Evolutionary conservation across 2,113 vertebrate genomes (phyloP).

Genomic region (Cephalopterus ornatus): DNA sequence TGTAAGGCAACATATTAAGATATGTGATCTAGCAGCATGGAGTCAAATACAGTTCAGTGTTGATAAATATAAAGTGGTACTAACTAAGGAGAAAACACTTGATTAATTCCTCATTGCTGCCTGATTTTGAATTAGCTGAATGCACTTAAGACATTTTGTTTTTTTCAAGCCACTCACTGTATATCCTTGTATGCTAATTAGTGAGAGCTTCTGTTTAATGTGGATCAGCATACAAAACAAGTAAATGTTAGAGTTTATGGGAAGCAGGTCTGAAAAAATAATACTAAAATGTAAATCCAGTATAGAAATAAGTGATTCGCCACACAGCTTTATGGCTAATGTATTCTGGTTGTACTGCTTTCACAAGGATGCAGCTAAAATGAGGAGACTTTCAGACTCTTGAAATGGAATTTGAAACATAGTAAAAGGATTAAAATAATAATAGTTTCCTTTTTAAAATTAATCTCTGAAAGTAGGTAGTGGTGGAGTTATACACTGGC

Average conservation of each 20-base stretch:
- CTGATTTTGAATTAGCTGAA: conserved; percentile 7
- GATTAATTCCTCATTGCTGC: background rate
- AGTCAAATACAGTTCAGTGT: background rate
- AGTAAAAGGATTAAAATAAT: background rate
- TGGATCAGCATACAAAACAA: background rate
- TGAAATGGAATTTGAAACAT: background rate
- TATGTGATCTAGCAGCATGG: background rate
- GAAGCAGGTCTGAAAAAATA: background rate
- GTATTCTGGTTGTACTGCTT: background rate
- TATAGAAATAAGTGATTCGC: background rate
- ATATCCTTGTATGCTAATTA: conserved; percentile 7
- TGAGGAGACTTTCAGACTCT: background rate
- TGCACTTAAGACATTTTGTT: background rate
- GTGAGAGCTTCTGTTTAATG: background rate
- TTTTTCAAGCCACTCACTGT: background rate
- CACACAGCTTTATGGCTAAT: background rate
- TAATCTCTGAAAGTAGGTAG: background rate
- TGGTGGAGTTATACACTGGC: background rate
- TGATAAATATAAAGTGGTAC: background rate
- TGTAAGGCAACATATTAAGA: conserved; percentile 1
- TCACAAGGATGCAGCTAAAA: background rate
- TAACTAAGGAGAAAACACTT: background rate
- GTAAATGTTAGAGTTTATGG: background rate
- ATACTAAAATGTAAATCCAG: background rate
- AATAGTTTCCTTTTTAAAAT: background rate